Percentiles rank a stretch among this genome's conserved stretches.
Conservation (phyloP, 2,888 invertebrate genomes). For the Drosophila nigricruria region DNA sequence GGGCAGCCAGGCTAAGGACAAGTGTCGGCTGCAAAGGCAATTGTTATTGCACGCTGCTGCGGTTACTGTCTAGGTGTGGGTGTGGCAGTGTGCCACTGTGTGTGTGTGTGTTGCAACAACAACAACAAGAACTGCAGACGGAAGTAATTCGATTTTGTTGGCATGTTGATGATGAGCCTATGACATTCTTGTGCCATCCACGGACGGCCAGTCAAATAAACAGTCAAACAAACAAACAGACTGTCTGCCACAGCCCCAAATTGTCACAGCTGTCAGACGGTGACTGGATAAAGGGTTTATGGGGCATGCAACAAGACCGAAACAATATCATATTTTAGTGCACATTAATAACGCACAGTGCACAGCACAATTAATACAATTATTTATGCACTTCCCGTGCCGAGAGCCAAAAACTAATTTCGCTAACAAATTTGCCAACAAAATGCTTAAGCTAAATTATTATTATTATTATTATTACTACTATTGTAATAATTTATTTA, state of each 20-base stretch:
- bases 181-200: constrained; percentile 60
- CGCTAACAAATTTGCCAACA: constrained; percentile 6
- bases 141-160: constrained; percentile 78
- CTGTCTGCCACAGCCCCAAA: constrained; percentile 41
- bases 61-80: constrained; percentile 40
- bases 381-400: constrained; percentile 49
- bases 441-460: constrained; percentile 29
- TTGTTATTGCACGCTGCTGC: constrained; percentile 44
- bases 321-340: constrained; percentile 36
- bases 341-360: constrained; percentile 55
- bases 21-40: constrained; percentile 55
- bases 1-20: constrained; percentile 57
- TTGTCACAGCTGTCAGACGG: constrained; percentile 52
- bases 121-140: constrained; percentile 61
- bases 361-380: constrained; percentile 34
- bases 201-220: constrained; percentile 45
- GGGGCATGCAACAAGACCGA: constrained; percentile 11
- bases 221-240: constrained; percentile 46
- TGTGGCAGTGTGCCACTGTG: constrained; percentile 12
- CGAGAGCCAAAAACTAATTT: constrained; percentile 31
- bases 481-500: constrained; percentile 60
- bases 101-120: constrained; percentile 24
- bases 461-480: constrained; percentile 3
- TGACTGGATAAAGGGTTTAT: background rate
- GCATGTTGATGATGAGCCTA: constrained; percentile 60